A percentile compares a stretch with the other conserved stretches of the same genome.
Evolutionary conservation across 2,113 vertebrate species (phyloP).

Genomic region (Rallus limicola): DNA sequence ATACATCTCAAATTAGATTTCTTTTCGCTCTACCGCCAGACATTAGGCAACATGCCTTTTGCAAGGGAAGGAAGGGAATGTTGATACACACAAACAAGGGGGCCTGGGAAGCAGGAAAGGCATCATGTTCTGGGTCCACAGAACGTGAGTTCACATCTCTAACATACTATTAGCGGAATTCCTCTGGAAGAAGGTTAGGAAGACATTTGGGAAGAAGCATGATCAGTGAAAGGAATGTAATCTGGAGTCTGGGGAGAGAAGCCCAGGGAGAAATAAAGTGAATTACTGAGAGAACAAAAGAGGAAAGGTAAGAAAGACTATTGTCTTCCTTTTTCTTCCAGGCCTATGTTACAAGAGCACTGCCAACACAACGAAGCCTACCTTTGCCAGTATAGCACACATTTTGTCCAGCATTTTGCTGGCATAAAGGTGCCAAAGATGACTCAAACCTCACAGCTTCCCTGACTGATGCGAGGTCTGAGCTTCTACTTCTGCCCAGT

Average conservation of each 20-base stretch:
- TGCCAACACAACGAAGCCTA: neutral
- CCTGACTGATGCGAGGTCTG: neutral
- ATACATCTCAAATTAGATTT: neutral
- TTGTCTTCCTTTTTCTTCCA: neutral
- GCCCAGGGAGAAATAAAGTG: neutral
- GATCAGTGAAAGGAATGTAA: neutral
- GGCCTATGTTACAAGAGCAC: neutral
- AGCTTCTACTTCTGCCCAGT: neutral
- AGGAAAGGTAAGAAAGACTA: neutral
- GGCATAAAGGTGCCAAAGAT: neutral
- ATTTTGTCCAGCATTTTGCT: neutral
- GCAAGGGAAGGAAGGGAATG: neutral
- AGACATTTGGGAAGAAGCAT: neutral
- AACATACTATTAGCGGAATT: neutral
- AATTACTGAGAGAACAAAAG: neutral
- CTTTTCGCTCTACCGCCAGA: neutral
- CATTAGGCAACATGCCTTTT: neutral
- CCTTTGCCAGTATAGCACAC: neutral
- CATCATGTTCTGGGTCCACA: neutral
- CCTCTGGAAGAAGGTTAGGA: neutral
- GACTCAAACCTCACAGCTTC: neutral
- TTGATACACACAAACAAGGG: neutral
- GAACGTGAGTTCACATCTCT: neutral
- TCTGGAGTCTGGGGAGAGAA: neutral
- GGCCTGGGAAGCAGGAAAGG: neutral